A percentile compares a stretch with the other conserved stretches of the same genome.
Evolutionary conservation across 37 sponge, comb jelly and placozoan species (phyloP).

Genomic region (Mnemiopsis leidyi): DNA sequence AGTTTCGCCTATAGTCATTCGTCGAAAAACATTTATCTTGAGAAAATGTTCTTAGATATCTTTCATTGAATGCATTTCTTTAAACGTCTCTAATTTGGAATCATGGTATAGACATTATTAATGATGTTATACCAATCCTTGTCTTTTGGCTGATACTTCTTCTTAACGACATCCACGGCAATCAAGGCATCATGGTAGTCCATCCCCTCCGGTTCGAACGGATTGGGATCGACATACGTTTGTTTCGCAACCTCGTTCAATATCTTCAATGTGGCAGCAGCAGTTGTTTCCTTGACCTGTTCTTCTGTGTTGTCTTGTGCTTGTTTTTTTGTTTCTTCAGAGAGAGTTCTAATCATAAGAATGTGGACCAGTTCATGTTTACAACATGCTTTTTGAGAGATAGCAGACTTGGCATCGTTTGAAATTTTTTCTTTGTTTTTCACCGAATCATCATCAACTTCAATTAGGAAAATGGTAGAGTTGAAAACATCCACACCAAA

Average conservation of each 20-base stretch:
- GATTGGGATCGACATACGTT: constrained; percentile 53
- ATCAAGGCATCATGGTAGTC: constrained; percentile 46
- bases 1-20: too few relatives aligned
- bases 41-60: too few relatives aligned
- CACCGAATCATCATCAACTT: not conserved
- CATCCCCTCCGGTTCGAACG: constrained; percentile 59
- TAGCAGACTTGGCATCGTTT: not conserved
- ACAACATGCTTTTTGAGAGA: constrained; percentile 28
- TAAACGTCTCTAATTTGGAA: constrained; percentile 59
- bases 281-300: not conserved
- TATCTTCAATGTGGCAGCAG: not conserved
- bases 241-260: not conserved
- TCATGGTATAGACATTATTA: constrained; percentile 53
- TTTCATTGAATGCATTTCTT: too few relatives aligned
- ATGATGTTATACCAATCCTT: constrained; percentile 18
- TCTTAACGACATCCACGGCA: not conserved
- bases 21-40: too few relatives aligned
- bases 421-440: not conserved
- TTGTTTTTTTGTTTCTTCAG: not conserved
- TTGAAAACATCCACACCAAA: not conserved
- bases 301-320: not conserved
- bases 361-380: not conserved
- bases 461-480: constrained; percentile 44
- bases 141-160: constrained; percentile 31
- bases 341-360: not conserved